Evolutionary conservation across 53 echinoderm and acorn worm genomes (phyloP), one percentile per base, ranked within the genome.

Genomic region (Hippasteria phrygiana): DNA sequence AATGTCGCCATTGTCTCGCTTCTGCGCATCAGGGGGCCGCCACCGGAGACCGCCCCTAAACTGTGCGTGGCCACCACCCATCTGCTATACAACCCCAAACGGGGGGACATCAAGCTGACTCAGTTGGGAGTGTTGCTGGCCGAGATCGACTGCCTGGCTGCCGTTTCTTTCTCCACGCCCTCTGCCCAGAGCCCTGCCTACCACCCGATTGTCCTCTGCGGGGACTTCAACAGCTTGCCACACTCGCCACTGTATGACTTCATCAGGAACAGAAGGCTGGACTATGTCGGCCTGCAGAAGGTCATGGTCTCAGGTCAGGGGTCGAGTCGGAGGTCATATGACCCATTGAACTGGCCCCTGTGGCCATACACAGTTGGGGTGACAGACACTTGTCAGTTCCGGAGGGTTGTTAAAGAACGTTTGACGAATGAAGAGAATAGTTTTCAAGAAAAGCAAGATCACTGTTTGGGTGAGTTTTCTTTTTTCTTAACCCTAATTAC

Each of bases 41-140:
- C 87, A 2, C 71, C 74, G 1, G 55, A 89, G 12, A 29, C 78
- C 53, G 53, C 69, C 9, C 85, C 85, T 5, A 89, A 77, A 28
- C 87, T 98, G 1, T 98, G 98, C 64, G 88, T 98, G 18, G 98
- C 98, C 74, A 98, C 90, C 76, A 98, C 98, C 43, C 98, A 98
- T 75, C 90, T 98, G 50, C 73, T 98, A 5, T 98, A 91, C 90
- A 98, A 98, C 67, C 98, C 98, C 0, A 92, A 77, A 34, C 88
- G 98, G 6, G 98, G 98, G 9, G 98, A 98, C 75, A 89, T 98
- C 78, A 98, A 98, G 81, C 87, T 98, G 28, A 93, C 98, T 22
- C 98, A 98, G 66, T 67, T 98, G 48, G 95, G 95, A 62, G 53
- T 96, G 37, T 73, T 97, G 4, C 86, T 97, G 67, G 95, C 97